Evolutionary conservation across 30 jellyfish, hydroid and myxozoan species (phyloP).

Genomic region (Chrysaora quinquecirrha): DNA sequence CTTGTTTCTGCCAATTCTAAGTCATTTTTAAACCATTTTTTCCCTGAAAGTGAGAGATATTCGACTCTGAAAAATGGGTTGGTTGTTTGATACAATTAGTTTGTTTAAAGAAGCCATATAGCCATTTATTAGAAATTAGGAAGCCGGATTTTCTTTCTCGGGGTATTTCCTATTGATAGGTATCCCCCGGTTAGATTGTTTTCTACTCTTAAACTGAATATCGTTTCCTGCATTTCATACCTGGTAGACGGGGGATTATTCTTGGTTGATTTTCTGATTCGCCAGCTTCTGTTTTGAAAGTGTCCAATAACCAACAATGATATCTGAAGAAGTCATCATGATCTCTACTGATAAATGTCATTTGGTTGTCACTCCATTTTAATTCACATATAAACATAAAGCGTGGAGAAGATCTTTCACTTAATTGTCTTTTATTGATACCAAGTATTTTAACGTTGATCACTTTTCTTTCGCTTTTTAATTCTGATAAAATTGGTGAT

Average conservation of each 20-base stretch:
- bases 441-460: conserved; percentile 13
- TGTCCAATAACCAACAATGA: conserved; percentile 75
- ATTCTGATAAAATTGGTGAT: neutral
- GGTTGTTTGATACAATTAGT: no score
- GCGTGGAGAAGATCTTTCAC: conserved; percentile 56
- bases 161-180: no score
- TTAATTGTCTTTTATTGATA: conserved; percentile 29
- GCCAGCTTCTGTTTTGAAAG: conserved; percentile 65
- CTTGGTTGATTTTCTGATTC: neutral
- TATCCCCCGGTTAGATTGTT: no score
- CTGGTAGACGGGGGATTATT: conserved; percentile 66
- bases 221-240: conserved; percentile 41
- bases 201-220: no score
- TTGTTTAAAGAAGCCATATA: no score
- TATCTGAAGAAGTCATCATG: conserved; percentile 71
- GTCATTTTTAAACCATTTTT: conserved; percentile 63
- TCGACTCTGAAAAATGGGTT: no score
- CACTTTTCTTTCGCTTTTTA: neutral
- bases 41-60: conserved; percentile 46
- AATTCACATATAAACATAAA: conserved; percentile 51
- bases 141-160: no score
- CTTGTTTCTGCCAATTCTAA: conserved; percentile 59
- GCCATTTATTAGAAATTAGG: no score
- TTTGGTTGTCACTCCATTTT: conserved; percentile 44
- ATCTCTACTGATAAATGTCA: conserved; percentile 44